phyloP scores from a whole-genome alignment of 2,113 vertebrate species.

The Reinhardtius hippoglossoides region DNA sequence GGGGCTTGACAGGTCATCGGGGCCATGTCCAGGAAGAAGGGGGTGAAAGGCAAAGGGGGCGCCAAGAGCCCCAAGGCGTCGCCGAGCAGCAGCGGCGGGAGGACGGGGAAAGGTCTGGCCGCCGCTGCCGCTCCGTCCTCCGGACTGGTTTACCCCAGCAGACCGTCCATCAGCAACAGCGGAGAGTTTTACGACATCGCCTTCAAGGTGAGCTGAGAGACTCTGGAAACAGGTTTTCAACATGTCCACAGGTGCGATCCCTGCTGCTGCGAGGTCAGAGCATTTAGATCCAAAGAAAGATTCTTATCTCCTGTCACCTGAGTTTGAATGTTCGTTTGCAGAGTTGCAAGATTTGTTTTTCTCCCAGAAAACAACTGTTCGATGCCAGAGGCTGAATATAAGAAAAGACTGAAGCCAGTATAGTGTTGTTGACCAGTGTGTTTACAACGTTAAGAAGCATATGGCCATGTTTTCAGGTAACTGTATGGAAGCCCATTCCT shows the following conservation, averaged over 20 bases:
- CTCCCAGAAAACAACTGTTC: no score
- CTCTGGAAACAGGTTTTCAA: not conserved
- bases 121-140: slow-evolving; percentile 75
- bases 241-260: not conserved
- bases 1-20: not conserved
- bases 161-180: slow-evolving; percentile 88
- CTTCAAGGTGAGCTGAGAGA: slow-evolving; percentile 87
- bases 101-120: slow-evolving; percentile 66
- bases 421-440: no score
- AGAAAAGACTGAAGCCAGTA: no score
- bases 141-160: slow-evolving; percentile 81
- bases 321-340: no score
- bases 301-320: no score
- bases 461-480: no score
- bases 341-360: no score
- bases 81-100: slow-evolving; percentile 62
- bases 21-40: slow-evolving; percentile 91
- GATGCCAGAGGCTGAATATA: no score
- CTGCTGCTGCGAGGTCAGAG: no score
- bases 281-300: no score
- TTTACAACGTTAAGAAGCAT: no score
- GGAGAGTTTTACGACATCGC: slow-evolving; percentile 93
- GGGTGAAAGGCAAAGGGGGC: slow-evolving; percentile 80
- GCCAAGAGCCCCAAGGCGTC: slow-evolving; percentile 79
- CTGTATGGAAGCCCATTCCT: no score